Conservation (phyloP, 2,888 invertebrate species). For the Pristionchus mayeri region DNA sequence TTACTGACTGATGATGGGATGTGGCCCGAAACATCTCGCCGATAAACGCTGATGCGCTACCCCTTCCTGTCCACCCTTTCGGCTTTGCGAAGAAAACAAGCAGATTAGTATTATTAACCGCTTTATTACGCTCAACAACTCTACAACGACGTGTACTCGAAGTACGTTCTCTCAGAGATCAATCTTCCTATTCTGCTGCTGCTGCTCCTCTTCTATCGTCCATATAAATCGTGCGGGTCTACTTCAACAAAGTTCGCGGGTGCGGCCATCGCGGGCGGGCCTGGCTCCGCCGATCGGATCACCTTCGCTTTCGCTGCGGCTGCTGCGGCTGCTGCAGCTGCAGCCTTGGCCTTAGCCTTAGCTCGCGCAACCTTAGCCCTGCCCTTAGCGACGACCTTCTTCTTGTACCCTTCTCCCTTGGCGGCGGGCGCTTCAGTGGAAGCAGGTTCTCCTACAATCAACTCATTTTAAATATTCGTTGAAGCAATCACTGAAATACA, state of each 20-base stretch:
- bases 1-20: no score
- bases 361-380: slow-evolving; percentile 18
- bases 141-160: slow-evolving; percentile 24
- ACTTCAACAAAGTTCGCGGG: background rate
- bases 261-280: background rate
- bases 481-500: no score
- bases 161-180: slow-evolving; percentile 14
- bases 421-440: background rate
- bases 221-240: slow-evolving; percentile 19
- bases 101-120: background rate
- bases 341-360: slow-evolving; percentile 18
- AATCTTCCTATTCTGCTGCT: background rate
- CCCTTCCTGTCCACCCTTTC: no score
- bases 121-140: slow-evolving; percentile 5
- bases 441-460: background rate
- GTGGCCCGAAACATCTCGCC: no score
- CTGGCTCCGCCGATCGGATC: slow-evolving; percentile 18
- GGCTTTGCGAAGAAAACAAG: background rate
- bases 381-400: background rate
- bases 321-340: background rate
- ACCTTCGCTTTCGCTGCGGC: slow-evolving; percentile 30
- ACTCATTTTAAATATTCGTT: background rate
- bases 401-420: slow-evolving; percentile 13
- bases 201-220: background rate
- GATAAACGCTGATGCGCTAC: no score